Conservation (phyloP, 2,888 invertebrate genomes). For the Pheosia gnoma region DNA sequence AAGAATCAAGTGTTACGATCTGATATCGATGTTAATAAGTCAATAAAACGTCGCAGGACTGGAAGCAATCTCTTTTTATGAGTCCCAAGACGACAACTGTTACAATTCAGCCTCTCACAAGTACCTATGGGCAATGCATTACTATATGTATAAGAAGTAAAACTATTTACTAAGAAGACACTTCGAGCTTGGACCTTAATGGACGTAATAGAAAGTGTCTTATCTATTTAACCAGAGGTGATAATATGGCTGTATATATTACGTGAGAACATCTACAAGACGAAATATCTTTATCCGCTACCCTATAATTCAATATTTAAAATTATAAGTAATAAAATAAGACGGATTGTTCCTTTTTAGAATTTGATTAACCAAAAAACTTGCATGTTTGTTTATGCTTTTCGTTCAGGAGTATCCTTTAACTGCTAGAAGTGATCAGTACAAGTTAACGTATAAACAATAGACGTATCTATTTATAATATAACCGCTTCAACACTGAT, state of each 20-base stretch:
- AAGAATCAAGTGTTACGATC: slow-evolving; percentile 81
- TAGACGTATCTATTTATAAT: neutral
- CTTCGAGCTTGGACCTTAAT: slow-evolving; percentile 14
- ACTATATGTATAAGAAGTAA: slow-evolving; percentile 38
- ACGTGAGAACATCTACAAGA: no score
- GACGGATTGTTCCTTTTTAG: no score
- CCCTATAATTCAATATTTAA: no score
- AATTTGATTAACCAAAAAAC: no score
- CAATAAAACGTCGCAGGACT: slow-evolving; percentile 81
- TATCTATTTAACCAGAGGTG: no score
- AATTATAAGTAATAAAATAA: no score
- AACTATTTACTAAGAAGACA: slow-evolving; percentile 27
- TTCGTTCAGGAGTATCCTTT: neutral
- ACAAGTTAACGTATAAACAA: neutral
- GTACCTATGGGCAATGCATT: slow-evolving; percentile 60
- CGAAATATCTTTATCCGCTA: no score
- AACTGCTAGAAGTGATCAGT: neutral
- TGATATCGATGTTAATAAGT: slow-evolving; percentile 84
- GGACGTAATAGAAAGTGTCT: no score
- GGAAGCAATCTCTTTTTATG: slow-evolving; percentile 83
- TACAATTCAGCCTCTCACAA: slow-evolving; percentile 70
- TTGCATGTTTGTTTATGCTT: no score
- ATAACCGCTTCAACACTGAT: neutral
- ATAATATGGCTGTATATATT: no score
- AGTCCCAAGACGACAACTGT: slow-evolving; percentile 77